phyloP scores from a whole-genome alignment of 1,140 invertebrate species.

The Bradysia coprophila region DNA sequence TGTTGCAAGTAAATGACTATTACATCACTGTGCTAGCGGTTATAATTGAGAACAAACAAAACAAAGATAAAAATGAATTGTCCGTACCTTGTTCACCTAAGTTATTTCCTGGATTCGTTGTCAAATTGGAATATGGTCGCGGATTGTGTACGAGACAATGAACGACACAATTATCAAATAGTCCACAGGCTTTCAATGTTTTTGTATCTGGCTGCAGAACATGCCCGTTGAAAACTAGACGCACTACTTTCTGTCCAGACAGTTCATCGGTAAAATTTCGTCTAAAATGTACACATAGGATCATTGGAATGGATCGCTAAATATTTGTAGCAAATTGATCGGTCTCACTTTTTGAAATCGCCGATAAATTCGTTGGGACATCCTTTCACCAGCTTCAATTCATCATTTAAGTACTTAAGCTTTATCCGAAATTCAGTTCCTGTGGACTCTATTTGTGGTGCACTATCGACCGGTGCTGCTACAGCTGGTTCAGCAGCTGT shows the following conservation, averaged over 20 bases:
- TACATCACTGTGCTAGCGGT: not conserved
- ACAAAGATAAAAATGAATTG: not conserved
- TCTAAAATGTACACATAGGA: slow-evolving; percentile 30
- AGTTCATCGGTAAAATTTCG: slow-evolving; percentile 65
- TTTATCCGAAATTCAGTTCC: slow-evolving; percentile 32
- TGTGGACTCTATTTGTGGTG: not conserved
- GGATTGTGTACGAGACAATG: slow-evolving; percentile 63
- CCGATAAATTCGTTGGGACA: slow-evolving; percentile 54
- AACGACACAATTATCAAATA: slow-evolving; percentile 73
- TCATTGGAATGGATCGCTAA: not conserved
- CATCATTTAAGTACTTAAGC: slow-evolving; percentile 75
- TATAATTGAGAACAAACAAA: not conserved
- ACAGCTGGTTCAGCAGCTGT: not conserved
- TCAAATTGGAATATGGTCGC: slow-evolving; percentile 11
- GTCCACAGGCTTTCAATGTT: slow-evolving; percentile 56
- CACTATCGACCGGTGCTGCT: not conserved
- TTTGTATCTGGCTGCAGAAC: slow-evolving; percentile 54
- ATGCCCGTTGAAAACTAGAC: slow-evolving; percentile 76
- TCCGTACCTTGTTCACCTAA: not conserved
- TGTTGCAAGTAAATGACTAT: not conserved
- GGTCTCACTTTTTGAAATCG: slow-evolving; percentile 68
- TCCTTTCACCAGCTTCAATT: slow-evolving; percentile 59
- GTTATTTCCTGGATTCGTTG: not conserved
- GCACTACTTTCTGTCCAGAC: slow-evolving; percentile 51
- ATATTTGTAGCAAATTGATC: not conserved